Conservation (phyloP, 2,888 invertebrate genomes). For the Steromphala cineraria region DNA sequence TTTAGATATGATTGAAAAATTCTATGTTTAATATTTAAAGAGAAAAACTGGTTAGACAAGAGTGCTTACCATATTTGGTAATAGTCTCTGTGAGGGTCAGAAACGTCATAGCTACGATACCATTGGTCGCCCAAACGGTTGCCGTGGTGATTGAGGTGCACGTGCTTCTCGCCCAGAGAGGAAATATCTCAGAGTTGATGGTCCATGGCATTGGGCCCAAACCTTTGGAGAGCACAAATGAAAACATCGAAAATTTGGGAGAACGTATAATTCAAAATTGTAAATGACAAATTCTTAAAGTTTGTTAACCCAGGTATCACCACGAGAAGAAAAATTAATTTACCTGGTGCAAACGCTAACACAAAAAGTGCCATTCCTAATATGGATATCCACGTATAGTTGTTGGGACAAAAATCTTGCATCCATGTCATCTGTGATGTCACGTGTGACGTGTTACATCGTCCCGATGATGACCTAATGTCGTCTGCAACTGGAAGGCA, state of each 20-base stretch:
- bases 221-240: slow-evolving; percentile 64
- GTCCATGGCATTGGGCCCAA: slow-evolving; percentile 78
- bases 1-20: no score
- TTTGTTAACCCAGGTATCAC: no score
- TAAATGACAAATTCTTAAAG: no score
- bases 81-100: slow-evolving; percentile 75
- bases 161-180: slow-evolving; percentile 78
- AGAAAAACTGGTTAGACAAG: no score
- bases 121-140: slow-evolving; percentile 78
- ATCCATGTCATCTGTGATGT: slow-evolving; percentile 62
- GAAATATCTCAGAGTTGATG: slow-evolving; percentile 79
- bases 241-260: no score
- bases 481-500: slow-evolving; percentile 54
- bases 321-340: not conserved
- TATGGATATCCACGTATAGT: slow-evolving; percentile 73
- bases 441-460: slow-evolving; percentile 47
- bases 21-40: no score
- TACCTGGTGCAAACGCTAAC: slow-evolving; percentile 74
- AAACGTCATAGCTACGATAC: slow-evolving; percentile 78
- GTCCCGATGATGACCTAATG: slow-evolving; percentile 50
- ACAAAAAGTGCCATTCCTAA: slow-evolving; percentile 75
- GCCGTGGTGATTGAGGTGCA: slow-evolving; percentile 76
- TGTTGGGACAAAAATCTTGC: slow-evolving; percentile 75
- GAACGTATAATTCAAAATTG: no score
- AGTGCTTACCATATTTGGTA: slow-evolving; percentile 75